Evolutionary conservation across 2,113 vertebrate genomes (phyloP).

Genomic region (Oreotrochilus melanogaster): DNA sequence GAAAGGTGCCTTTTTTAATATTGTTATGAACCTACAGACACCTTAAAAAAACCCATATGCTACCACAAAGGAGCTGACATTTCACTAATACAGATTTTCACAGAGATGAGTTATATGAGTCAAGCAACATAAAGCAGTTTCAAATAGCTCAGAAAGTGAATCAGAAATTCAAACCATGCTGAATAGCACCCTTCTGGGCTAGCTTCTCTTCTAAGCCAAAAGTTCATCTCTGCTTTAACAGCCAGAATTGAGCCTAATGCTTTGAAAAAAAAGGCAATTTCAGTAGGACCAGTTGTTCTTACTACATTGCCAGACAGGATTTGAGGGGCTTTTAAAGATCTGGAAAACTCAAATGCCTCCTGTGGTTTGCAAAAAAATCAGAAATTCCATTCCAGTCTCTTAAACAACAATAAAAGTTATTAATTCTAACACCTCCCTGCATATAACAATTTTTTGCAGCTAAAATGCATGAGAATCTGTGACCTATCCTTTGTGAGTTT

Average conservation of each 20-base stretch:
- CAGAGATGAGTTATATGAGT: conserved; percentile 68
- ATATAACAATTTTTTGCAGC: background rate
- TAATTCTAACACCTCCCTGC: background rate
- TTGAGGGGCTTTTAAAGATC: background rate
- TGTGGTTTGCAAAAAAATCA: background rate
- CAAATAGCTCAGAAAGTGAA: conserved; percentile 62
- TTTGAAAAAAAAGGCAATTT: conserved; percentile 19
- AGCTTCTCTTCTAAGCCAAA: conserved; percentile 52
- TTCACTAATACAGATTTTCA: conserved; percentile 73
- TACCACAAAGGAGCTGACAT: conserved; percentile 52
- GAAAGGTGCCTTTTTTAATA: background rate
- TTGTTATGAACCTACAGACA: conserved; percentile 13
- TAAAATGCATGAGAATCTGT: background rate
- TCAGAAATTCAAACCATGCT: conserved; percentile 57
- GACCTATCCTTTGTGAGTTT: background rate
- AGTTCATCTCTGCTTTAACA: conserved; percentile 57
- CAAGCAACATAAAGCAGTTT: conserved; percentile 70
- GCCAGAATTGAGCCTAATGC: conserved; percentile 4
- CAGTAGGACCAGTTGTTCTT: conserved; percentile 36
- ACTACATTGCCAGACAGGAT: background rate
- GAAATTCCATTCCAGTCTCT: background rate
- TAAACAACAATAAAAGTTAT: background rate
- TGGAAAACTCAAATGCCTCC: background rate
- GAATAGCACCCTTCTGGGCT: conserved; percentile 54
- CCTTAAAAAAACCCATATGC: conserved; percentile 31